phyloP scores from a whole-genome alignment of 2,113 vertebrate species.

The Galemys pyrenaicus region DNA sequence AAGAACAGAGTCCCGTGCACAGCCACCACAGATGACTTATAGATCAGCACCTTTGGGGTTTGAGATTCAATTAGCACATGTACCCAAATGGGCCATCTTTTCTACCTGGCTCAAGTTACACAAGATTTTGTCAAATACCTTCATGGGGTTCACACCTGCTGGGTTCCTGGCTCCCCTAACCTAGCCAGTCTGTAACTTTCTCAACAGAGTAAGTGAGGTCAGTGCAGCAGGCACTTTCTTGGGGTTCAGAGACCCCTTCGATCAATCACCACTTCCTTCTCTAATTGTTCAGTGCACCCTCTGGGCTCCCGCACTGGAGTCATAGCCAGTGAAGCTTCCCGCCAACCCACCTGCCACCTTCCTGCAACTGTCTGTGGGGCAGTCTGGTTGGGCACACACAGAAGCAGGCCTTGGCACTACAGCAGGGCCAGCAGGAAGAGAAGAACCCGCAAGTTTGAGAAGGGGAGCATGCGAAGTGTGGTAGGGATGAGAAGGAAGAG shows the following conservation, averaged over 20 bases:
- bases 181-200: not conserved
- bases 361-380: not conserved
- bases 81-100: not conserved
- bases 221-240: not conserved
- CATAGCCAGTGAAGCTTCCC: not conserved
- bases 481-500: not conserved
- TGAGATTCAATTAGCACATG: not conserved
- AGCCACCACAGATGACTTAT: not conserved
- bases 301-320: not conserved
- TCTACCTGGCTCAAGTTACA: not conserved
- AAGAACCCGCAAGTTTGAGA: not conserved
- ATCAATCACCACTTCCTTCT: not conserved
- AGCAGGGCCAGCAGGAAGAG: not conserved
- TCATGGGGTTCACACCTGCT: not conserved
- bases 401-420: not conserved
- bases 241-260: not conserved
- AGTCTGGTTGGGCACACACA: too few species aligned
- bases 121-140: not conserved
- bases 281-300: not conserved
- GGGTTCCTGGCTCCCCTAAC: not conserved
- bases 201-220: not conserved
- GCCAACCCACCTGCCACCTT: not conserved
- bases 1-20: not conserved
- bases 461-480: not conserved
- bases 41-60: not conserved